Base-by-base conservation (phyloP, 2,797 vertebrate genomes). In the Mus spretus region DNA sequence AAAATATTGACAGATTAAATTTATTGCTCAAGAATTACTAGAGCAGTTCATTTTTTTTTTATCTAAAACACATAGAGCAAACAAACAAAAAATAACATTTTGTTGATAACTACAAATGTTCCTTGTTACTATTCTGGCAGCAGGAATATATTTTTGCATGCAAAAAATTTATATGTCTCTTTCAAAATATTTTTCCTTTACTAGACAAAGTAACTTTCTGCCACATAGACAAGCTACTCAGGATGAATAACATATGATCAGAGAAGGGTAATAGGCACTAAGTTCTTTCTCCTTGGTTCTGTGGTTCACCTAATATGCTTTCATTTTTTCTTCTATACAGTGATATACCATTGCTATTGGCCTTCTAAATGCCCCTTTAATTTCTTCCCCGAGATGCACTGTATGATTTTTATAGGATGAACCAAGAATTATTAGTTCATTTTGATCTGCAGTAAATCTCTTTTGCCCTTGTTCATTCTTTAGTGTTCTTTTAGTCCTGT, bases 401-500 rank as follows among this genome's bases (percentile, higher is more conserved):
- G 91, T 50, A 89, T 97, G 97, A 98, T 97, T 98, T 98, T 98
- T 98, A 98, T 98, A 98, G 98, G 96, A 85, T 96, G 97, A 98
- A 97, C 97, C 98, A 96, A 97, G 98, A 98, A 98, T 98, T 98
- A 98, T 97, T 98, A 98, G 97, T 97, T 96, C 93, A 97, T 98
- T 98, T 98, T 87, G 26, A 98, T 98, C 97, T 97, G 96, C 98
- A 98, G 90, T 98, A 98, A 98, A 98, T 98, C 98, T 98, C 97
- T 98, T 97, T 98, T 98, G 98, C 96, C 98, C 98, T 98, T 98
- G 97, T 98, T 98, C 74, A 95, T 98, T 98, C 98, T 97, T 87
- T 97, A 96, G 79, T 84, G 74, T 95, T 97, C 86, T 88, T 96
- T 91, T 61, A 88, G 79, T 97, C 97, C 98, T 97, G 96, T 96